Evolutionary conservation across 2,888 invertebrate genomes (phyloP).

Genomic region (Drosophila anceps): DNA sequence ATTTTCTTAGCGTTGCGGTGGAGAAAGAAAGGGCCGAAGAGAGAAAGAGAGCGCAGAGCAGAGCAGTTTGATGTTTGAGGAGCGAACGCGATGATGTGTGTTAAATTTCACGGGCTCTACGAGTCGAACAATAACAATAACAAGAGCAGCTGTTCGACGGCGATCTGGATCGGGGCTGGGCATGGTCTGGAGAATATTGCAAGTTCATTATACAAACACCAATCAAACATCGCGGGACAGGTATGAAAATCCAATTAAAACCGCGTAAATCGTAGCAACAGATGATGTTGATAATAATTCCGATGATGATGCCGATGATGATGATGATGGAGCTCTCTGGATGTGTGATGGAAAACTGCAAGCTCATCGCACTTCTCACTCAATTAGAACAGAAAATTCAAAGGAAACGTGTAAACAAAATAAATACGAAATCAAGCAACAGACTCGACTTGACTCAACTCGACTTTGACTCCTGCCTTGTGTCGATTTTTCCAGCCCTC

Average conservation of each 20-base stretch:
- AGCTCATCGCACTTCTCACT: conserved; percentile 75
- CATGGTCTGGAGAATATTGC: conserved; percentile 68
- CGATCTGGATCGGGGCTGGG: conserved; percentile 15
- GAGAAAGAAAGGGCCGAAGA: conserved; percentile 8
- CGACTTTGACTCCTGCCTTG: conserved; percentile 55
- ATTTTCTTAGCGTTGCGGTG: conserved; percentile 52
- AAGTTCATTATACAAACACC: conserved; percentile 81
- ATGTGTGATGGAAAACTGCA: conserved; percentile 71
- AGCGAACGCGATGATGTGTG: conserved; percentile 68
- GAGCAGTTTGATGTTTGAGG: conserved; percentile 17
- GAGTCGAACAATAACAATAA: conserved; percentile 48
- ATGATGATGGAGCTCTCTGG: conserved; percentile 35
- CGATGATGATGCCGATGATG: conserved; percentile 43
- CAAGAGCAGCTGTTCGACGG: conserved; percentile 59
- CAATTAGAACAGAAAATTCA: conserved; percentile 82
- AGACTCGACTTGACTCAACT: conserved; percentile 26
- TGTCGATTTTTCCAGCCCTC: conserved; percentile 66
- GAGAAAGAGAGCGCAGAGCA: not conserved
- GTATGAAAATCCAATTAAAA: conserved; percentile 82
- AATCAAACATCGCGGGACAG: conserved; percentile 71
- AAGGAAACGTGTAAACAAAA: conserved; percentile 78
- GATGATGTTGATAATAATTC: conserved; percentile 57
- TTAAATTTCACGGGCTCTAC: conserved; percentile 73
- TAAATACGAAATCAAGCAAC: conserved; percentile 68
- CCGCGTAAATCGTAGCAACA: conserved; percentile 61